Conservation (phyloP, 2,888 invertebrate genomes). For the Pristionchus exspectatus region DNA sequence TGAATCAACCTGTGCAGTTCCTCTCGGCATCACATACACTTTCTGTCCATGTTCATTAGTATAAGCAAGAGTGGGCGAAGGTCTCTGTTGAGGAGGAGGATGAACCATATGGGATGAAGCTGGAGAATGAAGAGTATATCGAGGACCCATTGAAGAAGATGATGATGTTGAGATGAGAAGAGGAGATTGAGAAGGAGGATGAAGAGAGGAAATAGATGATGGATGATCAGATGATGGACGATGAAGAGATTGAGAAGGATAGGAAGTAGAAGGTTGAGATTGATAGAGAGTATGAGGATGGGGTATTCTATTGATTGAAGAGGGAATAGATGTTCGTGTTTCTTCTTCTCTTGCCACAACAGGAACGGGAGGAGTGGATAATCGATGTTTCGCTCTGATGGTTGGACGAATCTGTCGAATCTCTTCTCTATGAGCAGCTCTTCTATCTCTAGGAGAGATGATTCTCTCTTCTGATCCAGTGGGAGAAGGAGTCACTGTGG, state of each 20-base stretch:
- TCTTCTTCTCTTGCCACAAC: constrained; percentile 15
- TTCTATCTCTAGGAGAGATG: constrained; percentile 28
- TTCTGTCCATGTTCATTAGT: constrained; percentile 44
- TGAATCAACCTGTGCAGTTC: background rate
- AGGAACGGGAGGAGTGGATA: background rate
- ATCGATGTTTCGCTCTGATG: background rate
- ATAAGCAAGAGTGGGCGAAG: constrained; percentile 22
- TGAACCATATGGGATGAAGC: background rate
- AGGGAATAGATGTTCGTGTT: background rate
- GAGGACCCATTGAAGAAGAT: background rate
- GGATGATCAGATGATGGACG: background rate
- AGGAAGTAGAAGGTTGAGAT: background rate
- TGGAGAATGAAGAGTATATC: constrained; percentile 7
- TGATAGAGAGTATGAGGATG: background rate
- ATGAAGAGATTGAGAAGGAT: background rate
- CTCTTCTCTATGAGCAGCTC: constrained; percentile 36
- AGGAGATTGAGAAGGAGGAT: constrained; percentile 25
- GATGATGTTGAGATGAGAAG: constrained; percentile 36
- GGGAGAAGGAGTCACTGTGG: constrained; percentile 8
- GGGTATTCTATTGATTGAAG: background rate
- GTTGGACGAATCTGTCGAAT: background rate
- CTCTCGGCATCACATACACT: constrained; percentile 35
- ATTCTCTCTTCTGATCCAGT: constrained; percentile 23
- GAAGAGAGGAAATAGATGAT: background rate
- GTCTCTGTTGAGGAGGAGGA: background rate